Percentiles rank a stretch among this genome's conserved stretches.
Evolutionary conservation across 2,888 invertebrate species (phyloP).

Genomic region (Himalopsyche japonica): DNA sequence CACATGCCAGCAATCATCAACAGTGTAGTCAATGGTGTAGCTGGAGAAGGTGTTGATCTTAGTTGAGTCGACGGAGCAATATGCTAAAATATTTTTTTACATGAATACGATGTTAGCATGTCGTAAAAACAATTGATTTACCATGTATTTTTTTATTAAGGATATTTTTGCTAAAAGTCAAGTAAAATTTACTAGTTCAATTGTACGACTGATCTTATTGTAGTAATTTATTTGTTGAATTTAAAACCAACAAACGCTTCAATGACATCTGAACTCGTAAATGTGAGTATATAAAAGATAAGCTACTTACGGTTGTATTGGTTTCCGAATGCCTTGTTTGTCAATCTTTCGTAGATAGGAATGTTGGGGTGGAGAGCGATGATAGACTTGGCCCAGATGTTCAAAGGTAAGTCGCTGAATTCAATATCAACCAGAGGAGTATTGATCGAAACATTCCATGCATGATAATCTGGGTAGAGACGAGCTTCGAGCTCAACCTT

Average conservation of each 20-base stretch:
- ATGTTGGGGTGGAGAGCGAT: slow-evolving; percentile 22
- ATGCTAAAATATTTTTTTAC: slow-evolving; percentile 50
- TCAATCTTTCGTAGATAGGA: slow-evolving; percentile 43
- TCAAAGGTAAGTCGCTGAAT: slow-evolving; percentile 55
- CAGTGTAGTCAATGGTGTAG: slow-evolving; percentile 48
- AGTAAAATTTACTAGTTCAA: too few relatives aligned
- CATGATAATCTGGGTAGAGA: slow-evolving; percentile 53
- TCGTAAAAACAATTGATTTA: too few relatives aligned
- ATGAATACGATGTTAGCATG: too few relatives aligned
- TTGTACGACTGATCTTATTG: too few relatives aligned
- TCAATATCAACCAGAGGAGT: slow-evolving; percentile 49
- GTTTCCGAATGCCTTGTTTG: slow-evolving; percentile 48
- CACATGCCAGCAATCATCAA: slow-evolving; percentile 58
- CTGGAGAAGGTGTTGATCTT: slow-evolving; percentile 61
- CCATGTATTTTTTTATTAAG: too few relatives aligned
- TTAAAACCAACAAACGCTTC: too few relatives aligned
- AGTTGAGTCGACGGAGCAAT: slow-evolving; percentile 58
- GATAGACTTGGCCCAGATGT: slow-evolving; percentile 46
- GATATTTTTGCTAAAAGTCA: too few relatives aligned
- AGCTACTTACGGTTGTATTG: slow-evolving; percentile 62
- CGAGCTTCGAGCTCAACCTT: slow-evolving; percentile 54
- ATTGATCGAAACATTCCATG: slow-evolving; percentile 54
- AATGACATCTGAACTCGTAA: too few relatives aligned
- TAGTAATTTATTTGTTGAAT: too few relatives aligned
- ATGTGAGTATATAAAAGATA: too few relatives aligned